These are phyloP conservation scores for Drosophila quasianomalipes DNA, from an alignment of 2,888 invertebrate genomes.

Conservation along the genomic window DNA sequence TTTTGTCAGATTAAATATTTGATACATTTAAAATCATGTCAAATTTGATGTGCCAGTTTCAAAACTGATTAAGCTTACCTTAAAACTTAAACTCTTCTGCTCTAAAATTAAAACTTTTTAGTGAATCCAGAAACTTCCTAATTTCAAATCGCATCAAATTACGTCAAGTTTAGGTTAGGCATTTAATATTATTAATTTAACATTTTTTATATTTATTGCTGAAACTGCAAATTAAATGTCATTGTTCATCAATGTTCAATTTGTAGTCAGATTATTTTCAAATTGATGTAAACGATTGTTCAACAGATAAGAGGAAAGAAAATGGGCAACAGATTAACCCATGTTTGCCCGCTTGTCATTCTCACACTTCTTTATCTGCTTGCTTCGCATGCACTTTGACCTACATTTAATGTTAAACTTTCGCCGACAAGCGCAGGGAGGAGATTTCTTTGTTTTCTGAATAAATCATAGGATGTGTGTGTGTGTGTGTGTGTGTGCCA, in stretches of 20 bases:
- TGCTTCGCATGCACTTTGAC: conserved; percentile 45
- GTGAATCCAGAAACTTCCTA: neutral
- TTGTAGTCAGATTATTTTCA: conserved; percentile 20
- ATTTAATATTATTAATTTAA: neutral
- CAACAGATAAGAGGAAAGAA: neutral
- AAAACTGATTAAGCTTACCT: neutral
- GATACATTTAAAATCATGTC: neutral
- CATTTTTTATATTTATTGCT: neutral
- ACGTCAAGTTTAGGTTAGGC: neutral
- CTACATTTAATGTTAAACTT: conserved; percentile 43
- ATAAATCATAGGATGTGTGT: conserved; percentile 73
- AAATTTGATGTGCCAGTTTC: neutral
- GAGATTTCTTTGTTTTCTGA: conserved; percentile 60
- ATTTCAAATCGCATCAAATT: neutral
- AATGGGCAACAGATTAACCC: conserved; percentile 25
- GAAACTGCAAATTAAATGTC: neutral
- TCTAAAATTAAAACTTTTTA: neutral
- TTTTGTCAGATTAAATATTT: neutral
- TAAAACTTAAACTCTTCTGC: neutral
- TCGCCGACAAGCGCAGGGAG: neutral
- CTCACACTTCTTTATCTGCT: conserved; percentile 4
- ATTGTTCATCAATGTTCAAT: conserved; percentile 6
- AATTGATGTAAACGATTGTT: conserved; percentile 5
- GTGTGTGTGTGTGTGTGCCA: conserved; percentile 47
- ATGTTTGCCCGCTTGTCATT: conserved; percentile 7